Base-by-base conservation (phyloP, 37 sponge, comb jelly and placozoan species). In the Tethya wilhelma region DNA sequence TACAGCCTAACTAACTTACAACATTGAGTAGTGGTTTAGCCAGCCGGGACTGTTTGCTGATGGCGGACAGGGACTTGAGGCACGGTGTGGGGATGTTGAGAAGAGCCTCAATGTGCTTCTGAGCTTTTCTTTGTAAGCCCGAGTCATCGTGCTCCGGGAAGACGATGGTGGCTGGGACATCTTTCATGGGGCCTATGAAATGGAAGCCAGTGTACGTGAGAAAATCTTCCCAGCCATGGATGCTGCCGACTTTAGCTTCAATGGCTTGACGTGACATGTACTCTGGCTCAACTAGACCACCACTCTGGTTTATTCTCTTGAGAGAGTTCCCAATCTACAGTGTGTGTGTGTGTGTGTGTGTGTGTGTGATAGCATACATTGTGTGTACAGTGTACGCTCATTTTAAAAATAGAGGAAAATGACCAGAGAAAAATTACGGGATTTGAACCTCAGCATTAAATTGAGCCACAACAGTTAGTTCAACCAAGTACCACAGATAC, bases 121-220 rank as follows among this genome's bases (percentile, higher is more conserved):
- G 78, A 32, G 89, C 85, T 53, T 79, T 89, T 32, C 79, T 70
- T 63, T 81, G 90, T 46, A 89, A 44, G 26, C 90, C 86, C 25
- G 96, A 88, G 78, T 96, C 93, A 44, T 96, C 96, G 38, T 92
- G 93, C 73, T 92, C 90, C 1, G 96, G 96, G 73, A 89, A 96
- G 30, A 96, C 81, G 67, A 96, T 85, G 44, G 87, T 86, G 31
- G 82, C 72, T 2, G 87, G 93, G 14, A 87, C 75, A 29, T 96
- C 92, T 73, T 79, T 87, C 56, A 91, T 77, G 12, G 38, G 80
- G 6, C 79, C 63, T 43, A 86, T 89, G 68, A 96, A 90, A 55
- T 86, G 87, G 87, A 92, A 96, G 37, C 96, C 96, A 37, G 77
- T 84, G 38, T 68, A 76, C 25, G 70, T 60, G 31, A 96, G 83